Conservation (phyloP, 1,140 invertebrate species). For the Ooceraea biroi region DNA sequence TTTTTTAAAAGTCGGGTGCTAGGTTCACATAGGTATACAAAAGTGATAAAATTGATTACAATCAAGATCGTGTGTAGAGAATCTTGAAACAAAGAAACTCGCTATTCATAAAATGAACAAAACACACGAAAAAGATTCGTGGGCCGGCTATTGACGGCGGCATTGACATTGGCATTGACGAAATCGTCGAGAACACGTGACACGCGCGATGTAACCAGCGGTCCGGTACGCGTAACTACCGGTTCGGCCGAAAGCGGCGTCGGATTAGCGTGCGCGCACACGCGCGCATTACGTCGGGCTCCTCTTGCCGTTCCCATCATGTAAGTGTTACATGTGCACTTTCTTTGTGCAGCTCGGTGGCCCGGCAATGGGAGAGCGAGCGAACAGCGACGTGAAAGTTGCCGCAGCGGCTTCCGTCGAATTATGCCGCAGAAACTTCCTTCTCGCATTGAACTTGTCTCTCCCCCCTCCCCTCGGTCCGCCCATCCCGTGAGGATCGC, state of each 20-base stretch:
- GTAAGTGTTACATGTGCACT: conserved; percentile 83
- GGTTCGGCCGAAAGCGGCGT: conserved; percentile 50
- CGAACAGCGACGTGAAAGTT: conserved; percentile 77
- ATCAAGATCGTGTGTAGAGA: background rate
- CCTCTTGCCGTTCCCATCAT: conserved; percentile 64
- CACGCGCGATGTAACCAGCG: conserved; percentile 24
- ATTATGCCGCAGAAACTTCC: conserved; percentile 64
- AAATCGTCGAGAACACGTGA: conserved; percentile 53
- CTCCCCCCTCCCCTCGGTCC: conserved; percentile 35
- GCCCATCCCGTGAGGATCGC: conserved; percentile 55
- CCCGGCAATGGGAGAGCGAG: conserved; percentile 36
- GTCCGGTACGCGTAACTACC: background rate
- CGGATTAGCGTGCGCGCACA: conserved; percentile 52
- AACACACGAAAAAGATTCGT: conserved; percentile 14
- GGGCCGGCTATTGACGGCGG: background rate
- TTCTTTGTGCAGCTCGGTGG: conserved; percentile 72
- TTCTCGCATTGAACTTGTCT: conserved; percentile 78
- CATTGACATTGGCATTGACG: conserved; percentile 79
- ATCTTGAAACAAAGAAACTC: background rate
- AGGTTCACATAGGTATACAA: too few relatives aligned
- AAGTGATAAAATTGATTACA: background rate
- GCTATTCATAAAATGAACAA: background rate
- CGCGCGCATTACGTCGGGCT: conserved; percentile 75
- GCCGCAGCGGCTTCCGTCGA: conserved; percentile 55
- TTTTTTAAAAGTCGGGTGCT: too few relatives aligned